A percentile compares a stretch with the other conserved stretches of the same genome.
These are phyloP conservation scores for Dendrolimus kikuchii DNA, from an alignment of 1,140 invertebrate species.

Conservation along the genomic window DNA sequence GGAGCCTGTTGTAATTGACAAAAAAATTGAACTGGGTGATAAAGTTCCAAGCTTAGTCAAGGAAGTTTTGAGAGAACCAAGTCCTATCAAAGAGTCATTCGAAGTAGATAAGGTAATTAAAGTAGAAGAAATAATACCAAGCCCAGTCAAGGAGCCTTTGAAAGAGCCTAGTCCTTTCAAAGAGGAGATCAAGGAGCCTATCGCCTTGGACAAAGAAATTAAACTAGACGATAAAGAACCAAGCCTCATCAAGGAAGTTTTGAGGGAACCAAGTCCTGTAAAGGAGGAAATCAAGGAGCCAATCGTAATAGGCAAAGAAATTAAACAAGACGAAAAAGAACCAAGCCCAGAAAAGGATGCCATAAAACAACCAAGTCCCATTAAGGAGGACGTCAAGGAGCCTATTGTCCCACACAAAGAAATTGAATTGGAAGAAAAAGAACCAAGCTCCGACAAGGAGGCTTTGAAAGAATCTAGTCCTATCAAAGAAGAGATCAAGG, in stretches of 20 bases:
- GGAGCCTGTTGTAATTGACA: too few relatives aligned
- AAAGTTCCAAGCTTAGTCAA: too few relatives aligned
- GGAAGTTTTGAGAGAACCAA: too few relatives aligned
- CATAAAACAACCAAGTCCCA: neutral
- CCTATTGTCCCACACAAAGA: too few relatives aligned
- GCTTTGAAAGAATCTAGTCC: slow-evolving; percentile 1
- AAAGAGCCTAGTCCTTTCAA: slow-evolving; percentile 5
- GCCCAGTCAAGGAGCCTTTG: neutral
- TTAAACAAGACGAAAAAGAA: neutral
- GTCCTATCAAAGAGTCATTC: too few relatives aligned
- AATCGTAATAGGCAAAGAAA: neutral
- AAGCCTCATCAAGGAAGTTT: neutral
- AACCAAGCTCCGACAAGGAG: neutral
- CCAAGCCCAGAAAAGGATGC: slow-evolving; percentile 1
- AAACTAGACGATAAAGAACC: neutral
- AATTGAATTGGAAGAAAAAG: neutral
- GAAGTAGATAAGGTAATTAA: too few relatives aligned
- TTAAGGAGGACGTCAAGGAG: neutral
- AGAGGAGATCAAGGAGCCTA: neutral
- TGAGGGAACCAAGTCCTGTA: slow-evolving; percentile 2
- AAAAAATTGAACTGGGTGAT: too few relatives aligned
- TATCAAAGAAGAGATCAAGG: neutral
- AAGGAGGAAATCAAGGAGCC: neutral
- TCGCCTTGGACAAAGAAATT: neutral
- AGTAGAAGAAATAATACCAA: neutral